A percentile compares a stretch with the other conserved stretches of the same genome.
Evolutionary conservation across 2,888 invertebrate genomes (phyloP).

Genomic region (Acronicta psi): DNA sequence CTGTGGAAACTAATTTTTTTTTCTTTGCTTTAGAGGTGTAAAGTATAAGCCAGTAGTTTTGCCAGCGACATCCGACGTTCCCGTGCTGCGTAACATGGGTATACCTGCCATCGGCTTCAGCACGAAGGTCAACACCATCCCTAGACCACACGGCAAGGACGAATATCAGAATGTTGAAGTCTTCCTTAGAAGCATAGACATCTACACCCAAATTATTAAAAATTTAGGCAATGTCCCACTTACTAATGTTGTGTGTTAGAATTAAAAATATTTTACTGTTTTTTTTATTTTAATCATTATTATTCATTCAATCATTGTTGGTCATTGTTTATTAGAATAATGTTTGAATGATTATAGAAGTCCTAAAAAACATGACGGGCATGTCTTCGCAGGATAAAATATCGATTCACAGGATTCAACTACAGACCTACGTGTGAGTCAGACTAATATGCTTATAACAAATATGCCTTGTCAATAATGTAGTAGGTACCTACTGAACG

Average conservation of each 20-base stretch:
- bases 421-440: too few relatives aligned
- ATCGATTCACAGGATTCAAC: too few relatives aligned
- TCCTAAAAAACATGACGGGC: too few relatives aligned
- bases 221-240: slow-evolving; percentile 52
- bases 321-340: too few relatives aligned
- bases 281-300: too few relatives aligned
- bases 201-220: slow-evolving; percentile 67
- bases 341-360: too few relatives aligned
- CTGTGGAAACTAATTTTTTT: not conserved
- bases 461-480: too few relatives aligned
- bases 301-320: too few relatives aligned
- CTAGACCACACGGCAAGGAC: slow-evolving; percentile 63
- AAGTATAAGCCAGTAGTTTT: slow-evolving; percentile 63
- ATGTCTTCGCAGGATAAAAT: too few relatives aligned
- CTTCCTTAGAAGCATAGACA: slow-evolving; percentile 72
- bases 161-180: slow-evolving; percentile 72
- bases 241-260: not conserved
- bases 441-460: too few relatives aligned
- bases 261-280: too few relatives aligned
- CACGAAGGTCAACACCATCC: slow-evolving; percentile 63
- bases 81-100: slow-evolving; percentile 67
- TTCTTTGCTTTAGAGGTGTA: slow-evolving; percentile 65
- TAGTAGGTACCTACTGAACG: too few relatives aligned
- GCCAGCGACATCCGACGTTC: slow-evolving; percentile 74
- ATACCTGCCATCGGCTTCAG: slow-evolving; percentile 76